Conservation (phyloP, 2,113 vertebrate genomes). For the Gobiocypris rarus region DNA sequence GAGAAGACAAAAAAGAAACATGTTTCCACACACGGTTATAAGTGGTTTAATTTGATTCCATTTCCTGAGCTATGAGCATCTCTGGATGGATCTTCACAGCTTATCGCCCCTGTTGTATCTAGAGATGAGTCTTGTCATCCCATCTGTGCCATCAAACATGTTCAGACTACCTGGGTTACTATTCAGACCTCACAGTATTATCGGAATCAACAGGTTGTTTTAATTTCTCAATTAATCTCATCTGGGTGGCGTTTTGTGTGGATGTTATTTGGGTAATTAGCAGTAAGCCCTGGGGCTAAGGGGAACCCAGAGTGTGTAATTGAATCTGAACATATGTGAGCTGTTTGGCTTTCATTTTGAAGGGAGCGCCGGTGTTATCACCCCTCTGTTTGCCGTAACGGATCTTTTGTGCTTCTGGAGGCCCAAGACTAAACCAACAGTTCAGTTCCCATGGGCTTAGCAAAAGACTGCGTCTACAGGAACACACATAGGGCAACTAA, state of each 20-base stretch:
- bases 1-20: no score
- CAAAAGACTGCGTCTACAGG: conserved; percentile 5
- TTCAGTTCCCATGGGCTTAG: conserved; percentile 69
- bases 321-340: conserved; percentile 76
- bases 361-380: conserved; percentile 69
- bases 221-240: conserved; percentile 71
- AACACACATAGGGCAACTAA: conserved; percentile 29
- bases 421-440: conserved; percentile 68
- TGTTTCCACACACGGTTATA: not conserved
- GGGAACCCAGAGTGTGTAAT: conserved; percentile 64
- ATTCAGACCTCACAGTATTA: conserved; percentile 70
- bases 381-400: conserved; percentile 69
- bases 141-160: conserved; percentile 73
- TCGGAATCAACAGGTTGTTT: conserved; percentile 75
- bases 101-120: conserved; percentile 78
- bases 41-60: conserved; percentile 74
- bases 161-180: conserved; percentile 75
- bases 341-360: conserved; percentile 74
- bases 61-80: conserved; percentile 79
- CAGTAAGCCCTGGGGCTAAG: conserved; percentile 63
- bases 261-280: conserved; percentile 82
- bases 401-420: conserved; percentile 66
- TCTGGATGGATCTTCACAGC: conserved; percentile 76
- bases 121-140: conserved; percentile 80
- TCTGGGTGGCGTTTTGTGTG: conserved; percentile 65